Base-by-base conservation (phyloP, 2,888 invertebrate genomes). In the Stenichneumon culpator region DNA sequence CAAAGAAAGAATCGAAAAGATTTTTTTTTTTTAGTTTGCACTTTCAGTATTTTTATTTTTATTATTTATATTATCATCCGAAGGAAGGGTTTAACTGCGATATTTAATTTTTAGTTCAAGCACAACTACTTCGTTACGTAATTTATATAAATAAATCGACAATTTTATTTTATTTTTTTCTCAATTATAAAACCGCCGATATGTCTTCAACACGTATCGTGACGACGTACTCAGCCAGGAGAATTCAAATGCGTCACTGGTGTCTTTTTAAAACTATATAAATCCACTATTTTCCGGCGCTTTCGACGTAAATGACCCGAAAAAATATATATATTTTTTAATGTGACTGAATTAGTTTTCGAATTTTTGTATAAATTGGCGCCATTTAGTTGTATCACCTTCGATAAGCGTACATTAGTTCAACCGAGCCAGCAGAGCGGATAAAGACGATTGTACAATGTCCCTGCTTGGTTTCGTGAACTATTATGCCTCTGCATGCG, bases 401-500 rank as follows among this genome's bases (percentile, higher is more conserved):
- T 77, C 14, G 54, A 52, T 47, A 22, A 5, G 44, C 9, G n/a
- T 19, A 14, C 28, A n/a, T 28, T 28, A 44, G 32, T 63, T 74
- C 39, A 32, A 28, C 44, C 39, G 39, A 57, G 68, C 57, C 4
- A 67, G 25, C 39, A 14, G 54, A 67, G 28, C 54, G 44, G 57
- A 78, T 68, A 39, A 68, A 25, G 25, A 78, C 57, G 22, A 16
- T 39, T 32, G 44, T 32, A 36, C 52, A 50, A 32, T 65, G 75
- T 75, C 65, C 16, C 19, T 36, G 28, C 75, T 36, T 14, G 67
- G 67, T 67, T 36, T 77, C 54, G 39, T 67, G 67, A 52, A 77
- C 52, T 77, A 22, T 77, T 54, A 14, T 67, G 67, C 25, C 36
- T 77, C 52, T 67, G 16, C 44, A 60, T 73, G 39, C 54, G 72